Evolutionary conservation across 1,140 invertebrate species (phyloP), one percentile per base, ranked within the genome.

Genomic region (Anastrepha obliqua): DNA sequence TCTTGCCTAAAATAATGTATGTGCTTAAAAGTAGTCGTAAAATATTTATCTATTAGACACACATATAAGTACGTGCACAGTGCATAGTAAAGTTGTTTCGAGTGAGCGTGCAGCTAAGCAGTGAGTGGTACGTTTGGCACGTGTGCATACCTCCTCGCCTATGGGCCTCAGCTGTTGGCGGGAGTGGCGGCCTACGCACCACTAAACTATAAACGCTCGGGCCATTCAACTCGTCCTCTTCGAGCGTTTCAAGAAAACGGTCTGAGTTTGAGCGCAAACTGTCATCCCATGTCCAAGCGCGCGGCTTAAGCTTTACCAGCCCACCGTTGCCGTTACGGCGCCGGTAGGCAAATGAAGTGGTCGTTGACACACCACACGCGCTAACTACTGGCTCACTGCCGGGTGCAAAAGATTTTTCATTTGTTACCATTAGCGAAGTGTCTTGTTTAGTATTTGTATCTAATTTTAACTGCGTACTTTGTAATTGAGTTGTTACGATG

Each of bases 211-310:
- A 81, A 55, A 81, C 67, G 44, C 70, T 51, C n/a, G 85, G 85
- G 15, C 11, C 29, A 55, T 86, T 86, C 74, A 81, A 81, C 67
- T 87, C 88, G 81, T 93, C 92, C 81, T 92, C 90, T 55, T 93
- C 93, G 20, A 93, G 90, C 47, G 93, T 93, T 87, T 93, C 93
- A 7, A 93, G 89, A 85, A 93, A 93, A 51, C 91, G 89, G 89
- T 93, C 93, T 44, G 92, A 93, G 89, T 93, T 93, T 11, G 93
- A 93, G 67, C 92, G 88, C 70, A 93, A 85, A 89, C 93, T 93
- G 39, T 93, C 93, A 67, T 93, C 93, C 93, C 93, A 93, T 58
- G 91, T 92, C 93, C 93, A 93, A 8, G 90, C 91, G 74, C 91
- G 89, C 55, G 88, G 87, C 39, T 88, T 81, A 7, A 65, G 4